These are phyloP conservation scores for Clamator glandarius DNA, from an alignment of 2,797 vertebrate genomes.

Conservation along the genomic window DNA sequence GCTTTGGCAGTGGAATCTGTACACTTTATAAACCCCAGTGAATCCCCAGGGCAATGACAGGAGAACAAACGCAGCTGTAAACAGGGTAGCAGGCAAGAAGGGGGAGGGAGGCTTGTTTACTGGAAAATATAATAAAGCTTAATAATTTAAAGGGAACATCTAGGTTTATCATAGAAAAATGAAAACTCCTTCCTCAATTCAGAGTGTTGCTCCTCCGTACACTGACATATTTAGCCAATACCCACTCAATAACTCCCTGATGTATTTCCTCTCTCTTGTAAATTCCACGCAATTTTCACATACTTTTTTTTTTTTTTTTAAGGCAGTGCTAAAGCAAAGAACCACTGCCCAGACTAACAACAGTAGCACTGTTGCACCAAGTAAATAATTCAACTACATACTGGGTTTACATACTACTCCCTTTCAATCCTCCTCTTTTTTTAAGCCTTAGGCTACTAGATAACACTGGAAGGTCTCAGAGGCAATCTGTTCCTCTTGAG, in stretches of 20 bases:
- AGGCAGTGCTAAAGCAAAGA: not conserved
- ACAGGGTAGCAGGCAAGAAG: not conserved
- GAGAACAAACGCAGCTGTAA: constrained; percentile 1
- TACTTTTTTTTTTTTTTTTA: not conserved
- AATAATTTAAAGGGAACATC: not conserved
- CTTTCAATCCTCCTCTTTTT: not conserved
- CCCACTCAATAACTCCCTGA: not conserved
- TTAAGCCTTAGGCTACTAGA: rapidly evolving
- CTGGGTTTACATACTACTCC: not conserved
- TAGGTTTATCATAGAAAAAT: not conserved
- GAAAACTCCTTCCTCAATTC: not conserved
- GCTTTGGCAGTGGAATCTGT: not conserved
- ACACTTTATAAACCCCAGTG: not conserved
- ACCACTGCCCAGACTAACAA: not conserved
- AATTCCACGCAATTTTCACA: not conserved
- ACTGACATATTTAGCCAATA: not conserved
- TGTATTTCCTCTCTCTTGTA: not conserved
- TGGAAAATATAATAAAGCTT: not conserved
- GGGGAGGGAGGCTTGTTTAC: not conserved
- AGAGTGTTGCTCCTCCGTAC: not conserved
- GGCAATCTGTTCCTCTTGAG: not conserved
- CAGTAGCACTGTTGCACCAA: not conserved
- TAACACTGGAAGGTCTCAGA: not conserved
- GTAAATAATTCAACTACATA: not conserved
- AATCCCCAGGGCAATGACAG: not conserved